Evolutionary conservation across 2,888 invertebrate genomes (phyloP).

Genomic region (Cephus rjabovi): DNA sequence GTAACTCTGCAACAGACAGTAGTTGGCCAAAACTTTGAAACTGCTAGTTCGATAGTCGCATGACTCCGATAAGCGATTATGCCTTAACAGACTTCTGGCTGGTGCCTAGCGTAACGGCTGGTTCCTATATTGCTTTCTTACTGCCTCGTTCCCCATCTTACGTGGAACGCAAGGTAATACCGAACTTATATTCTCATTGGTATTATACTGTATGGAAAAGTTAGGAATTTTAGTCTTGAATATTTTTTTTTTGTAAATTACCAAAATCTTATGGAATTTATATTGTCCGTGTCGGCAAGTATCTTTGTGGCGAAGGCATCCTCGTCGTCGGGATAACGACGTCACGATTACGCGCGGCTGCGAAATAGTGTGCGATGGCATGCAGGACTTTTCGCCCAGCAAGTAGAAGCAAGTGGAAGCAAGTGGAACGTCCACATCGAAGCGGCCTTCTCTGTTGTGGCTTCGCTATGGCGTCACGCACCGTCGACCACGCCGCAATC

Average conservation of each 20-base stretch:
- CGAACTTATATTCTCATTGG: neutral
- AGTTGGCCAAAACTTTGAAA: slow-evolving; percentile 54
- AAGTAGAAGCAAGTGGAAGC: slow-evolving; percentile 47
- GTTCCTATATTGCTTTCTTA: slow-evolving; percentile 55
- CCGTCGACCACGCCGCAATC: slow-evolving; percentile 52
- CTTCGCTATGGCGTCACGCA: slow-evolving; percentile 53
- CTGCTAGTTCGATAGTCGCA: slow-evolving; percentile 54
- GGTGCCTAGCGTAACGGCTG: slow-evolving; percentile 43
- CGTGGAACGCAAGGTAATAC: neutral
- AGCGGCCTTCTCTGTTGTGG: slow-evolving; percentile 56
- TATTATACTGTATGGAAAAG: neutral
- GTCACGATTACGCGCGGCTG: slow-evolving; percentile 37
- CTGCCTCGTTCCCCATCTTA: slow-evolving; percentile 8
- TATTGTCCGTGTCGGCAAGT: neutral
- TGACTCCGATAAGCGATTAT: slow-evolving; percentile 55
- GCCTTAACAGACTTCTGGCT: slow-evolving; percentile 26
- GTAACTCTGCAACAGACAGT: slow-evolving; percentile 25
- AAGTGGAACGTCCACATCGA: slow-evolving; percentile 49
- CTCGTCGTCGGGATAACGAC: slow-evolving; percentile 21
- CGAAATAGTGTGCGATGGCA: slow-evolving; percentile 37
- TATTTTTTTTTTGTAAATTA: neutral
- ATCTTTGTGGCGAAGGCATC: neutral
- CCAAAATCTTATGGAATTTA: neutral
- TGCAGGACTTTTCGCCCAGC: slow-evolving; percentile 40
- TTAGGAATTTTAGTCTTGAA: neutral